phyloP scores from a whole-genome alignment of 2,888 invertebrate species.

The Xestia xanthographa region DNA sequence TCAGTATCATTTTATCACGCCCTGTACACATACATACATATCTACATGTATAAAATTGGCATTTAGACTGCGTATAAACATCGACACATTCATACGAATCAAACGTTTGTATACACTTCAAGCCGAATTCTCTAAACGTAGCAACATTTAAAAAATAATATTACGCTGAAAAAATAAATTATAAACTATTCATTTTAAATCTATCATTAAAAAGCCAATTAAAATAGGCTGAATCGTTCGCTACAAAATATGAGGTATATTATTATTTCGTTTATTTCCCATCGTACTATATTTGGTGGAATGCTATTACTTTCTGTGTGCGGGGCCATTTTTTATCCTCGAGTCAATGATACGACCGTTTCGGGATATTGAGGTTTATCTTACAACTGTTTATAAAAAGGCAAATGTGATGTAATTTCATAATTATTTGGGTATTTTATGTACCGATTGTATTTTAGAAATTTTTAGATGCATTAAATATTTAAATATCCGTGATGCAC shows the following conservation, averaged over 20 bases:
- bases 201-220: conserved; percentile 75
- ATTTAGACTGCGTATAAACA: conserved; percentile 70
- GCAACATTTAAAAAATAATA: conserved; percentile 69
- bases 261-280: conserved; percentile 72
- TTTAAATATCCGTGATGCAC: not conserved
- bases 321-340: conserved; percentile 53
- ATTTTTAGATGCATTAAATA: not conserved
- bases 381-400: not conserved
- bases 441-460: not conserved
- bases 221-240: conserved; percentile 77
- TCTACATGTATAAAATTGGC: conserved; percentile 75
- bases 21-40: conserved; percentile 78
- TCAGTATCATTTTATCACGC: conserved; percentile 72
- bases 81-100: conserved; percentile 62
- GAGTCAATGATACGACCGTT: conserved; percentile 54
- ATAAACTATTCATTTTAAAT: conserved; percentile 69
- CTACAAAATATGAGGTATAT: conserved; percentile 89
- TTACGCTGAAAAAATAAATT: conserved; percentile 67
- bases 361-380: conserved; percentile 21
- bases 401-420: conserved; percentile 29
- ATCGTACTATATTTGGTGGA: conserved; percentile 74
- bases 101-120: conserved; percentile 61
- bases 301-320: conserved; percentile 68
- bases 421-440: not conserved
- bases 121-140: conserved; percentile 70